phyloP scores from a whole-genome alignment of 2,113 vertebrate genomes.

The Eurypyga helias region DNA sequence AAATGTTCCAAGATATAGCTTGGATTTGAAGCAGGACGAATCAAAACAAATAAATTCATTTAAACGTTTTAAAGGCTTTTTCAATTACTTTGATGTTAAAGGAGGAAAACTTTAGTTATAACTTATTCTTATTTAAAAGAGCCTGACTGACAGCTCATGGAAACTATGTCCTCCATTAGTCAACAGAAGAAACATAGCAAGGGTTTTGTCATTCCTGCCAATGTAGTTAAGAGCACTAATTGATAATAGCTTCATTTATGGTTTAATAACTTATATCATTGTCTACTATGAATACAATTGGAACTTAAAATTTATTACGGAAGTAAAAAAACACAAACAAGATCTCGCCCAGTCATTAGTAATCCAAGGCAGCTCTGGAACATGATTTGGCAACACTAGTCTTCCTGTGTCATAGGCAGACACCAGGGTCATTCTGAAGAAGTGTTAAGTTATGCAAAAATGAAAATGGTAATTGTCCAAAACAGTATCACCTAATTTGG shows the following conservation, averaged over 20 bases:
- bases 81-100: background rate
- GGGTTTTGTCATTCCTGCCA: background rate
- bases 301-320: background rate
- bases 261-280: background rate
- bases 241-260: background rate
- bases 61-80: background rate
- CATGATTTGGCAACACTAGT: background rate
- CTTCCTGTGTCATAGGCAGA: background rate
- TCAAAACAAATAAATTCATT: background rate
- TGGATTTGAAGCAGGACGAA: background rate
- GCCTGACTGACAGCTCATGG: background rate
- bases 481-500: background rate
- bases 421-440: background rate
- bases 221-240: background rate
- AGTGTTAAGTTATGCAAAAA: background rate
- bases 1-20: background rate
- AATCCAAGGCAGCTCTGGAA: background rate
- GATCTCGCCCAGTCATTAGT: background rate
- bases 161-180: background rate
- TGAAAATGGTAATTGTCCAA: background rate
- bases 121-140: background rate
- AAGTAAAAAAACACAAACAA: background rate
- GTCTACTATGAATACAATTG: background rate
- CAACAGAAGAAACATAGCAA: background rate
- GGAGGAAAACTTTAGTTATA: background rate